Conservation (phyloP, 2,888 invertebrate species). For the Oxyteleia sp. region DNA sequence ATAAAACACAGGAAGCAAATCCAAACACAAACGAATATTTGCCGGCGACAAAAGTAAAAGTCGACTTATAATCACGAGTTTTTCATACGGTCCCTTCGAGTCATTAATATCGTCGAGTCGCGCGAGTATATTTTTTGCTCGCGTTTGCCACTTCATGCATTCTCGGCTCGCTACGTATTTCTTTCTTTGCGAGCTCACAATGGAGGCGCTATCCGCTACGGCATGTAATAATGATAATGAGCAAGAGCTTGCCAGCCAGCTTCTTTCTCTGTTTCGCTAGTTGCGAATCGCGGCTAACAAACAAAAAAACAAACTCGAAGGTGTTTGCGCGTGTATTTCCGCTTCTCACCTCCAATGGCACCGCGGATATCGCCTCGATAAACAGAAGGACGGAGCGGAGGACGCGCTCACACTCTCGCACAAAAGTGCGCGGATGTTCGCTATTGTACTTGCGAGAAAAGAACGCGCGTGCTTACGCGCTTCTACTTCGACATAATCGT, state of each 20-base stretch:
- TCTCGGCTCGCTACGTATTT: slow-evolving; percentile 66
- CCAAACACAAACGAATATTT: slow-evolving; percentile 23
- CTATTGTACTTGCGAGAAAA: slow-evolving; percentile 65
- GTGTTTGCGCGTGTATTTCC: slow-evolving; percentile 84
- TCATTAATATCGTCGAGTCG: slow-evolving; percentile 69
- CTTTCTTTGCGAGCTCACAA: slow-evolving; percentile 63
- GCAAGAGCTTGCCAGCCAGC: slow-evolving; percentile 58
- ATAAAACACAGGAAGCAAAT: slow-evolving; percentile 8
- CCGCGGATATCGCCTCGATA: slow-evolving; percentile 77
- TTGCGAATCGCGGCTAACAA: slow-evolving; percentile 65
- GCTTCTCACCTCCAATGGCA: slow-evolving; percentile 82
- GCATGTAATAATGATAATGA: slow-evolving; percentile 84
- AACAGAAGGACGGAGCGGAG: slow-evolving; percentile 60
- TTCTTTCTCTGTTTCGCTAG: slow-evolving; percentile 52
- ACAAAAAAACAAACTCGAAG: slow-evolving; percentile 76
- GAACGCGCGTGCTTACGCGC: slow-evolving; percentile 33
- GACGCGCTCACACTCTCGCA: slow-evolving; percentile 20
- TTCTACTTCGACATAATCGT: slow-evolving; percentile 42
- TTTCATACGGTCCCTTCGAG: slow-evolving; percentile 58
- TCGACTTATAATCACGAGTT: slow-evolving; percentile 41
- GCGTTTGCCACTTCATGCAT: slow-evolving; percentile 76
- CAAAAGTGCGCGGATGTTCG: slow-evolving; percentile 19
- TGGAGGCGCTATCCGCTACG: slow-evolving; percentile 73
- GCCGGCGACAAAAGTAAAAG: slow-evolving; percentile 19
- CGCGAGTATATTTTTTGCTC: slow-evolving; percentile 46